phyloP scores from a whole-genome alignment of 2,113 vertebrate species.

The Elephas maximus region DNA sequence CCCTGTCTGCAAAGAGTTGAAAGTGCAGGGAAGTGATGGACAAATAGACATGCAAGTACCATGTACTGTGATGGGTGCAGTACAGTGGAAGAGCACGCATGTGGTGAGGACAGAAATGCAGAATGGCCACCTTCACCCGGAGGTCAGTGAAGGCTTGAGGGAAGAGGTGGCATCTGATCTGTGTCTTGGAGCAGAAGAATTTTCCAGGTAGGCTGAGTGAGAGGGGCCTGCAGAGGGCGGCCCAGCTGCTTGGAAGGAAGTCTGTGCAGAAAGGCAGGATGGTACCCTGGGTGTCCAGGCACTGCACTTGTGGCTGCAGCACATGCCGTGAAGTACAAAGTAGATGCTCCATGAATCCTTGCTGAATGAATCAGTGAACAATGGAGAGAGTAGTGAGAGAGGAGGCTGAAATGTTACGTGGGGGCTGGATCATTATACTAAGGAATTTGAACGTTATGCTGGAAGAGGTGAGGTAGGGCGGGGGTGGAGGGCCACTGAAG shows the following conservation, averaged over 20 bases:
- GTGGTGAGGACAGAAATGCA: not conserved
- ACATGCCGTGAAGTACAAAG: not conserved
- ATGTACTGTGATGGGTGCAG: fast-evolving
- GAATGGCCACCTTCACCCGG: not conserved
- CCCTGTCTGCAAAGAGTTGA: not conserved
- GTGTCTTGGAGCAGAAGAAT: not conserved
- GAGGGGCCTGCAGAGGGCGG: not conserved
- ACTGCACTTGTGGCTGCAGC: not conserved
- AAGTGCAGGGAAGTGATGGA: not conserved
- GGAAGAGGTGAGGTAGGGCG: not conserved
- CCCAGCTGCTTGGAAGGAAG: not conserved
- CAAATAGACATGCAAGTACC: not conserved
- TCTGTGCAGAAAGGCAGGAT: not conserved
- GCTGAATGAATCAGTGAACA: not conserved
- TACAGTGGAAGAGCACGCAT: not conserved
- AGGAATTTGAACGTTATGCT: not conserved
- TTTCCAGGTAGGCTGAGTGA: not conserved
- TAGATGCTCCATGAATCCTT: not conserved
- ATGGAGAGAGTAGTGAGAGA: not conserved
- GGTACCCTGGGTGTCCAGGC: not conserved
- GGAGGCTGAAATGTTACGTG: not conserved
- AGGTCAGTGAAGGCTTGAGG: not conserved
- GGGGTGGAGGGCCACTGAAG: not conserved
- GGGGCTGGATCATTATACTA: not conserved
- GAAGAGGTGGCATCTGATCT: not conserved